Evolutionary conservation across 1,140 invertebrate genomes (phyloP), one percentile per base, ranked within the genome.

Genomic region (Heliothis subflexa): DNA sequence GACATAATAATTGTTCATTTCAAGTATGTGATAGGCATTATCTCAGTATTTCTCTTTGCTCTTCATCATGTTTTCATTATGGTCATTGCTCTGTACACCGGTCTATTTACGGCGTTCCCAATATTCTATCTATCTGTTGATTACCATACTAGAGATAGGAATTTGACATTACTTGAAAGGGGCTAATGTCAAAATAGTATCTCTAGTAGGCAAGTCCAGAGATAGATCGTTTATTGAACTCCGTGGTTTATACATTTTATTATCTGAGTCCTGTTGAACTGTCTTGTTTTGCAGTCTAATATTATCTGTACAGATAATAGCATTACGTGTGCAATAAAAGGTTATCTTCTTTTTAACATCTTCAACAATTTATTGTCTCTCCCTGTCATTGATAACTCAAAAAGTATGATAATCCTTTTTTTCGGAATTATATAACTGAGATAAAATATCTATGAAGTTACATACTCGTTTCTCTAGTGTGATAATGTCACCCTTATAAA

Each of bases 21-120:
- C 33, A 40, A 16, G 14, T 52, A 52, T 52, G 3, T 59, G 18
- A 3, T 13, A 16, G 16, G 18, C 12, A 21, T n/a, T 28, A 25
- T 50, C 66, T 14, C 47, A 47, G 13, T 47, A 66, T 47, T 16
- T 12, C 40, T 50, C 28, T 25, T 45, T 2, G 1, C 21, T 50
- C 12, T 28, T 70, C 52, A 70, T 70, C 66, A 28, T 52, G 21
- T 52, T 70, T 52, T 50, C 21, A n/a, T 52, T 14, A 52, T 70
- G 66, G 66, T 70, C 66, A 28, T 70, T 70, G 66, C 66, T 70
- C 66, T 13, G 12, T 9, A 7, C 9, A 40, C 9, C 40, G 16
- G 16, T 18, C 40, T 40, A 21, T 59, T 14, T 33, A 14, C 13
- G 1, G 21, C 21, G 21, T 25, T 25, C 21, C 21, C 21, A 25